Evolutionary conservation across 35 echinoderm and acorn worm genomes (phyloP), one percentile per base, ranked within the genome.

Genomic region (Amphiura filiformis): DNA sequence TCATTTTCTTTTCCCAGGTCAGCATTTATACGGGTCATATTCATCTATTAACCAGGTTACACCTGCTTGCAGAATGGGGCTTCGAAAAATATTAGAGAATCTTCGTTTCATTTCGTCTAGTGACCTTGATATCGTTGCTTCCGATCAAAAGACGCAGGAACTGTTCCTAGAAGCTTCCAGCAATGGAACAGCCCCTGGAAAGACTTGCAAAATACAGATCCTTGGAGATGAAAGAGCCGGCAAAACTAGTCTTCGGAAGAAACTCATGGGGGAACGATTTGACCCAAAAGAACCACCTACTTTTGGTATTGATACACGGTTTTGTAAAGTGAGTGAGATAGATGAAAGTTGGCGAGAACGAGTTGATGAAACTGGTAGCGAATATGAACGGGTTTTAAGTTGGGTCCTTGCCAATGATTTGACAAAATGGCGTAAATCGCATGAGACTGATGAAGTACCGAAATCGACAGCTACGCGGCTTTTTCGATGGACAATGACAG

Each of bases 181-280:
- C 2, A 70, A 11, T 15, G 61, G 61, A 4, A 15, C 1, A 3
- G 61, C 61, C 7, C 61, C 61, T 15, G 61, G 61, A 30, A n/a
- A 70, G 2, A 70, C 61, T 4, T 70, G 61, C 61, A 70, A 70
- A n/a, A n/a, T 70, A 11, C 61, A 70, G 26, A 70, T 70, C 26
- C 61, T 70, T 26, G 61, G 61, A 70, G 61, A 70, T 70, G 61
- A 70, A n/a, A 70, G 61, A n/a, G 61, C 61, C 1, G 61, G 61
- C 26, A 70, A 70, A 70, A 70, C 61, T 26, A 70, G 61, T n/a
- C 61, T 70, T 11, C 61, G 9, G 15, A 70, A 70, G 61, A 70
- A 30, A 70, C 26, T 70, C 1, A 70, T 70, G 61, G 61, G 61
- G 1, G 11, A 70, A 11, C 1, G 26, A 30, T 70, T 70, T 70